Evolutionary conservation across 92 coral and sea anemone species (phyloP).

Genomic region (Montipora capitata): DNA sequence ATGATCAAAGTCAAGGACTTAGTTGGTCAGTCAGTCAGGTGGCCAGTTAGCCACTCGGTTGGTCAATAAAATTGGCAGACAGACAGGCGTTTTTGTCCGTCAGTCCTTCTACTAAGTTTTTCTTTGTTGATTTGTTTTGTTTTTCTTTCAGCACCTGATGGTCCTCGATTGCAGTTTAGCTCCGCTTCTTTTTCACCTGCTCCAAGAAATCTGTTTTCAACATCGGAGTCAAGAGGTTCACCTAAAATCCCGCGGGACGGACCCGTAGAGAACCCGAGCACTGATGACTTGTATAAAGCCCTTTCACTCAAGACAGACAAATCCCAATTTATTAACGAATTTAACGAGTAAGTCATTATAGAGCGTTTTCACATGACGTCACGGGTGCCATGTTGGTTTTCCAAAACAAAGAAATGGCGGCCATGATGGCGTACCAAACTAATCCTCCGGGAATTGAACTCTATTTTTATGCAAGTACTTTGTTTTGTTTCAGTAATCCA

Average conservation of each 20-base stretch:
- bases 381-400: too few species aligned
- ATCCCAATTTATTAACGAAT: slow-evolving; percentile 51
- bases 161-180: slow-evolving; percentile 78
- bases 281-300: slow-evolving; percentile 91
- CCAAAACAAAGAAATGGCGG: too few species aligned
- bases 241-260: slow-evolving; percentile 84
- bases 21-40: background rate
- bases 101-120: background rate
- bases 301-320: slow-evolving; percentile 80
- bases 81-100: background rate
- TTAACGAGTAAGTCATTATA: slow-evolving; percentile 61
- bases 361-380: too few species aligned
- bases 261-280: slow-evolving; percentile 85
- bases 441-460: too few species aligned
- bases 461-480: too few species aligned
- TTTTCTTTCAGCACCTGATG: slow-evolving; percentile 81
- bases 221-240: slow-evolving; percentile 46
- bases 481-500: too few species aligned
- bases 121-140: background rate
- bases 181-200: slow-evolving; percentile 94
- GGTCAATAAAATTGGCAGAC: background rate
- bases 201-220: slow-evolving; percentile 62
- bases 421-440: too few species aligned
- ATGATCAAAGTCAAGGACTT: too few species aligned
- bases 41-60: background rate